Evolutionary conservation across 2,797 vertebrate genomes (phyloP), one percentile per base, ranked within the genome.

Genomic region (Tangara arthus): DNA sequence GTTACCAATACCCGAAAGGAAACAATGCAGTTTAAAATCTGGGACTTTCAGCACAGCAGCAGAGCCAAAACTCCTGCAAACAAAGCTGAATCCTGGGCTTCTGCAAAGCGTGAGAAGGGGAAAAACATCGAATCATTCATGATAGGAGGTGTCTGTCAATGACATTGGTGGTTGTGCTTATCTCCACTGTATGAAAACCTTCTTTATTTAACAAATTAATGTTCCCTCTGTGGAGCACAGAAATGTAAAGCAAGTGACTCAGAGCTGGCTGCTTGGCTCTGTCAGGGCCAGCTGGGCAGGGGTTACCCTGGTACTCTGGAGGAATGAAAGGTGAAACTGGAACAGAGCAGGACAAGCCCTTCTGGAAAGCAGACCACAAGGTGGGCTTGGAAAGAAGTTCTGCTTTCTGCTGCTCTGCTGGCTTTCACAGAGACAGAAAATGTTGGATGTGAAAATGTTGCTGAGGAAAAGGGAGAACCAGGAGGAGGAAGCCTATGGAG

Each of bases 351-450:
- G n/a, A 86, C 47, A 86, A 84, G 68, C 20, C 0, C 44, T 49
- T 59, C 52, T 46, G 71, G 42, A 82, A 86, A 81, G 46, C 55
- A 71, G 32, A 84, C 22, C 4, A 4, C n/a, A 30, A 82, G 28
- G 27, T 52, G 76, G 46, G 26, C 42, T n/a, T 65, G 41, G 72
- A 63, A n/a, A 77, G 15, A 8, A 53, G 21, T 2, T 24, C 39
- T 64, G 49, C 86, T 87, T 82, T 79, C 64, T 75, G 44, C 69
- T 88, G 66, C 65, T 83, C 26, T 68, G 26, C 50, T 47, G 55
- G 30, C 63, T 72, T 50, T 80, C 59, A 66, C 47, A 83, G 39
- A 60, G 53, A 63, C 70, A 59, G 26, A 32, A 56, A 81, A n/a
- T 9, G 26, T 5, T 55, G 32, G 24, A 8, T 89, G 73, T 81